These are phyloP conservation scores for Chaenocephalus aceratus DNA, from an alignment of 2,113 vertebrate genomes.

Conservation along the genomic window DNA sequence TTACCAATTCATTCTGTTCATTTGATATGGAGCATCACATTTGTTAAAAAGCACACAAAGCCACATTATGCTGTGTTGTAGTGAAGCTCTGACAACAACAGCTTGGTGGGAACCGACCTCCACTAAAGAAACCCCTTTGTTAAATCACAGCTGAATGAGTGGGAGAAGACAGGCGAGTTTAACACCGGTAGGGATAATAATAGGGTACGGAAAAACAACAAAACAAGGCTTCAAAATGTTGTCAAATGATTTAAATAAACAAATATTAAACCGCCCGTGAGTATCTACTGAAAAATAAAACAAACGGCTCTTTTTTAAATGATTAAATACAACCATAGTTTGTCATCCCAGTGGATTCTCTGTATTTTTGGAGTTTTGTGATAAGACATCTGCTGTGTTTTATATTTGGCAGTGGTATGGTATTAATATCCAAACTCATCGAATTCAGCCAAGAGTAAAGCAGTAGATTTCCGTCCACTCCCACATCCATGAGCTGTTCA, in stretches of 20 bases:
- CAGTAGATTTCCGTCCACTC: neutral
- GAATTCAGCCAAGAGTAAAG: conserved; percentile 4
- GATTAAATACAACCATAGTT: neutral
- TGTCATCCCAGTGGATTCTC: neutral
- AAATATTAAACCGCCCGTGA: neutral
- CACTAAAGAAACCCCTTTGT: neutral
- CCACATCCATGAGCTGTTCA: conserved; percentile 1
- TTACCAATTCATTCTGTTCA: neutral
- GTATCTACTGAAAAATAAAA: neutral
- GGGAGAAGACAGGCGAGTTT: neutral
- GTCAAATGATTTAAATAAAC: conserved; percentile 5
- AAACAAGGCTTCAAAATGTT: neutral
- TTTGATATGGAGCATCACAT: neutral
- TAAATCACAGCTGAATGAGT: neutral
- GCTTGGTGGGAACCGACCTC: neutral
- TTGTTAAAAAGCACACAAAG: neutral
- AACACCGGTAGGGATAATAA: neutral
- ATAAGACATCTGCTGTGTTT: conserved; percentile 1
- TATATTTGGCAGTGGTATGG: neutral
- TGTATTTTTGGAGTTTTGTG: neutral
- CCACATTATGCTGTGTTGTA: neutral
- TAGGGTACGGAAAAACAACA: conserved; percentile 8
- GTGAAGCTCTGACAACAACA: neutral
- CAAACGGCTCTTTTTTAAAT: neutral
- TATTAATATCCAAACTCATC: neutral